Evolutionary conservation across 2,797 vertebrate genomes (phyloP).

Genomic region (Poecilia velifera): DNA sequence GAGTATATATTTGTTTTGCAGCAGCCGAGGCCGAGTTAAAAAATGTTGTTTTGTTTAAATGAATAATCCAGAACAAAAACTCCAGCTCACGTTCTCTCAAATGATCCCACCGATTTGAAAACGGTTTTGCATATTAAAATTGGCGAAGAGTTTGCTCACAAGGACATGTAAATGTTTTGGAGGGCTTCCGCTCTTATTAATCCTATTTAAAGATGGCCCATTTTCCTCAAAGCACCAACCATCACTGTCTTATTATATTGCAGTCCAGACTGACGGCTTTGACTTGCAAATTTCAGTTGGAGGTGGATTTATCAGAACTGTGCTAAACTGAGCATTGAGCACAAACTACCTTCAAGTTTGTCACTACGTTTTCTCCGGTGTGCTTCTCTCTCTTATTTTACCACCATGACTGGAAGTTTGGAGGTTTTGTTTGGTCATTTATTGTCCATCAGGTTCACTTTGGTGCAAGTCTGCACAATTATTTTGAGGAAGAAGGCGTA

Average conservation of each 20-base stretch:
- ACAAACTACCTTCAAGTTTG: conserved; percentile 6
- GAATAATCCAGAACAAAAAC: not conserved
- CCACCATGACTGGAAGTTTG: not conserved
- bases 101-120: conserved; percentile 15
- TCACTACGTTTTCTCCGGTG: conserved; percentile 1
- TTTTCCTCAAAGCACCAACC: conserved; percentile 44
- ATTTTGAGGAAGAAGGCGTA: not conserved
- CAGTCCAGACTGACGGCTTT: conserved; percentile 49
- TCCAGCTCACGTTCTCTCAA: not conserved
- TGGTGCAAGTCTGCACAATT: not conserved
- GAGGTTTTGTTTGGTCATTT: conserved; percentile 7
- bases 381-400: conserved; percentile 6
- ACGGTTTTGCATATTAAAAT: conserved; percentile 23
- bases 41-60: not conserved
- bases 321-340: conserved; percentile 17
- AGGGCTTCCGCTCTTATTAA: conserved; percentile 11
- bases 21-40: not conserved
- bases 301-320: conserved; percentile 32
- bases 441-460: not conserved
- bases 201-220: conserved; percentile 69
- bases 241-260: conserved; percentile 58
- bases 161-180: conserved; percentile 7
- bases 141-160: conserved; percentile 11
- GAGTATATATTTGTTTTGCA: not conserved
- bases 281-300: conserved; percentile 41